phyloP scores from a whole-genome alignment of 2,113 vertebrate genomes.

The Cephalopterus ornatus region DNA sequence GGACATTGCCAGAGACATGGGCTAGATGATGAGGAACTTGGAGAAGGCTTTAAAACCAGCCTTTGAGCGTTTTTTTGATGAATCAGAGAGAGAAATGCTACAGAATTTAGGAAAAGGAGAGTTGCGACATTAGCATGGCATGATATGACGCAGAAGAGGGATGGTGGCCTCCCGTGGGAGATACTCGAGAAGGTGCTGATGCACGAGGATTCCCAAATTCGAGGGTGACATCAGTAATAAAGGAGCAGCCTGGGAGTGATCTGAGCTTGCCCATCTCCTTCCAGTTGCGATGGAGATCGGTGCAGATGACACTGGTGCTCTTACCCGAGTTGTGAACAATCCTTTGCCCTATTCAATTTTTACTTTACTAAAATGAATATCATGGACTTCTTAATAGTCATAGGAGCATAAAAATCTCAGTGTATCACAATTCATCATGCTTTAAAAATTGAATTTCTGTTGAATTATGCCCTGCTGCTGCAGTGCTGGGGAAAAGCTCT shows the following conservation, averaged over 20 bases:
- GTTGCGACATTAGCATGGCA: not conserved
- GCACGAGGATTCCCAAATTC: not conserved
- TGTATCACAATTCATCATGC: conserved; percentile 62
- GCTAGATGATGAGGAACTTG: not conserved
- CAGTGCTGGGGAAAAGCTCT: conserved; percentile 49
- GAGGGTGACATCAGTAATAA: accelerated
- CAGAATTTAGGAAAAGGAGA: not conserved
- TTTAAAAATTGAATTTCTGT: conserved; percentile 61
- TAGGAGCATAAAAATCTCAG: conserved; percentile 52
- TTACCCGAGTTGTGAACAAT: accelerated
- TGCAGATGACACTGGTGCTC: not conserved
- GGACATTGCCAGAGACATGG: not conserved
- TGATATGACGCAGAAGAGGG: not conserved
- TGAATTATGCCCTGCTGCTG: conserved; percentile 43
- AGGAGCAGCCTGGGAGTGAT: not conserved
- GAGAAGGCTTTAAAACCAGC: not conserved
- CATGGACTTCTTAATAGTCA: conserved; percentile 51
- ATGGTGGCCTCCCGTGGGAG: not conserved
- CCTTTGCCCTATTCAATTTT: conserved; percentile 24
- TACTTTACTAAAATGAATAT: conserved; percentile 48
- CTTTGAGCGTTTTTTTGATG: accelerated
- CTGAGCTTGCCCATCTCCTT: not conserved
- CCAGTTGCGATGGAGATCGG: accelerated
- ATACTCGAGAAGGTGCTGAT: not conserved
- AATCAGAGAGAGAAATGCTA: not conserved